Evolutionary conservation across 2,113 vertebrate genomes (phyloP), one percentile per base, ranked within the genome.

Genomic region (Tachuris rubrigastra): DNA sequence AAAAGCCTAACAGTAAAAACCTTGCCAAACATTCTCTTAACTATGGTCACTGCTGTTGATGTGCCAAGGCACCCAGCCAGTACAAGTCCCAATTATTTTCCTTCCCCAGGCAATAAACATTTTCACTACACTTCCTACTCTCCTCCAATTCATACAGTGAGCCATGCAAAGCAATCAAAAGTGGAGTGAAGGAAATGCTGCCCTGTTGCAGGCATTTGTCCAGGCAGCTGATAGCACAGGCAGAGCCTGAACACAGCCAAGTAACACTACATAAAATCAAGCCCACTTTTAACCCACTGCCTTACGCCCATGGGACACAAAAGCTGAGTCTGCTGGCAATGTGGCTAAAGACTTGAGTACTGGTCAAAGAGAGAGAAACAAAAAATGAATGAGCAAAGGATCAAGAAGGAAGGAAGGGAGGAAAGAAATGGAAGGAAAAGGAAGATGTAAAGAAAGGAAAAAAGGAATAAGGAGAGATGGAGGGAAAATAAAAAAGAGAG

Each of bases 11-110:
- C 33, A 85, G 50, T 25, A 67, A 74, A 91, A 91, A 5, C 37
- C 47, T 84, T 89, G 87, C 68, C 91, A 96, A 84, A 71, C 33
- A 66, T 73, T 92, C 83, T 86, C 28, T 86, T 90, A 86, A 83
- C 62, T 92, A 9, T 67, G 89, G 89, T 67, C 89, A 84, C 14
- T 71, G 68, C 65, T 73, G 49, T 66, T 91, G 69, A 93, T n/a
- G 27, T 71, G 89, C 87, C 91, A 89, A 92, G 95, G 87, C 91
- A 94, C 20, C 8, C 42, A 84, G 93, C 68, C 91, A 96, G 56
- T 78, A 78, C 65, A 85, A 74, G 69, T 87, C 68, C 68, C 94
- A 91, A 84, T 95, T 95, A 93, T 91, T 93, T 94, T 91, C 76
- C 60, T 81, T 68, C 91, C 65, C 37, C 37, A 78, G 77, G 87